A percentile compares a stretch with the other conserved stretches of the same genome.
Conservation (phyloP, 2,888 invertebrate genomes). For the Amphipoea oculea region DNA sequence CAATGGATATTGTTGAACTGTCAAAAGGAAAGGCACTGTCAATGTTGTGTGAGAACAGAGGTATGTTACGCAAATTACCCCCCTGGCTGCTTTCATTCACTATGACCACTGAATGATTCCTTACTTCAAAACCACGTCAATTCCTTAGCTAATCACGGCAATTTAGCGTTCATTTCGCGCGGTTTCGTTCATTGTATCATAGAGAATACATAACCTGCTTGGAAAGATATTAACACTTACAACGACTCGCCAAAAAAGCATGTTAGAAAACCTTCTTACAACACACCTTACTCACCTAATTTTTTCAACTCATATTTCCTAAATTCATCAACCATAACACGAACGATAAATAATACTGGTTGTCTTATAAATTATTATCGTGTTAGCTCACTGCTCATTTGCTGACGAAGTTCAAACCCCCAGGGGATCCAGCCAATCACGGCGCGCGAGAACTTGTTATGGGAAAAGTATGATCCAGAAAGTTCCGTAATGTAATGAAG, state of each 20-base stretch:
- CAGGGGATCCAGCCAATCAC: slow-evolving; percentile 88
- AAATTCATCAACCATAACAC: slow-evolving; percentile 76
- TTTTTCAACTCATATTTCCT: slow-evolving; percentile 50
- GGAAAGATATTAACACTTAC: background rate
- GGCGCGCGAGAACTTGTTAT: slow-evolving; percentile 87
- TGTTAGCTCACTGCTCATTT: slow-evolving; percentile 90
- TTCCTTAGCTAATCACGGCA: background rate
- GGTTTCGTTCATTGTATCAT: background rate
- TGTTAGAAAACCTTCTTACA: background rate
- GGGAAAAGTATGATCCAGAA: slow-evolving; percentile 80
- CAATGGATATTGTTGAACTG: background rate
- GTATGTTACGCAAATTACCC: background rate
- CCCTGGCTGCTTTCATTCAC: background rate
- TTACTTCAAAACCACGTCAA: background rate
- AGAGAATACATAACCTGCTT: background rate
- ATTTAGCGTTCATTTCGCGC: background rate
- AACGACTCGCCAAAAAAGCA: background rate
- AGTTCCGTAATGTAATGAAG: slow-evolving; percentile 70
- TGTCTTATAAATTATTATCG: slow-evolving; percentile 89
- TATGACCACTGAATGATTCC: background rate
- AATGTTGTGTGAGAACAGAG: no score
- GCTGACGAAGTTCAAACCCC: slow-evolving; percentile 89
- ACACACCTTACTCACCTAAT: slow-evolving; percentile 35
- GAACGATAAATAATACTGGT: slow-evolving; percentile 87
- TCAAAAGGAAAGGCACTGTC: background rate